Evolutionary conservation across 2,797 vertebrate genomes (phyloP), one percentile per base, ranked within the genome.

Genomic region (Halcyon smyrnensis): DNA sequence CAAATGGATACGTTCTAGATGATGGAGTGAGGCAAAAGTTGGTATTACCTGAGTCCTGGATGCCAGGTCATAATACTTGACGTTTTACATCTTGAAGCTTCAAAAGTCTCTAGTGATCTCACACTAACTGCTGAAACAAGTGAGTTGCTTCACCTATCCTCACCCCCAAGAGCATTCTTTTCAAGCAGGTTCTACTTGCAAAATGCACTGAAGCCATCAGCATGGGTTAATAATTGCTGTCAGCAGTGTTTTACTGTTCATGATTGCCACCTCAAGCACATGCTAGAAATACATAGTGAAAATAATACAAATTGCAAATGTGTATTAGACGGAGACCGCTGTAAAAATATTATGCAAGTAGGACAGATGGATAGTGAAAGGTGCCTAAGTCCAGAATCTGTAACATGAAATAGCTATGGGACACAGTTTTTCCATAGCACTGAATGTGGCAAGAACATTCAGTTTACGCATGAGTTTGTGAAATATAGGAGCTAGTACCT

Each of bases 31-130:
- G 53, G 70, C 67, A 96, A 95, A 95, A 90, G 71, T 50, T 94
- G 59, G 18, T 87, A 96, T 98, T 98, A 98, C 98, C 98, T 98
- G 97, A 97, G 93, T 95, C 80, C 85, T 83, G 92, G 96, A 95
- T 93, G 97, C 94, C 97, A 96, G 95, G 96, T 50, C 96, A 97
- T 90, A 98, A 96, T 75, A 92, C 96, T 86, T 95, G 90, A 95
- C 0, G 88, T 71, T 93, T 97, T 90, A 94, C 93, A 88, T 97
- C 95, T 96, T 95, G 97, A 95, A 48, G 96, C 95, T 97, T 96
- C 93, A 95, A 96, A 95, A 96, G 68, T 94, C 59, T 95, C 89
- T 97, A 97, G 23, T 60, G 80, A 97, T 87, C 89, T 95, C 73
- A 97, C 2, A 51, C 93, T 96, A 96, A 95, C 88, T 74, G 85